Conservation (phyloP, 2,888 invertebrate species). For the Bimastos eiseni region DNA sequence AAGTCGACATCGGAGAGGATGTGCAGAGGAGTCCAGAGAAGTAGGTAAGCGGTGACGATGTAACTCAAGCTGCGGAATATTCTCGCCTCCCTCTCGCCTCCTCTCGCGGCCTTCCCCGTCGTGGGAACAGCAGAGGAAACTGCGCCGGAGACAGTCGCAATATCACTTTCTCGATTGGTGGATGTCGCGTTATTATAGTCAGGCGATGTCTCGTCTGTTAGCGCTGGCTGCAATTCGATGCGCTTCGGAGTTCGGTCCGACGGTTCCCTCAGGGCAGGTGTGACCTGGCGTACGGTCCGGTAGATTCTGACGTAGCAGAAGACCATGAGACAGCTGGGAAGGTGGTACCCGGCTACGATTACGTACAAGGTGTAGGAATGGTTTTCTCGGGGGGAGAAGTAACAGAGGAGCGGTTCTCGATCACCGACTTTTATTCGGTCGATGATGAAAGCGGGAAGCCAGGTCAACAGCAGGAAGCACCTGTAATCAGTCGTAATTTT, state of each 20-base stretch:
- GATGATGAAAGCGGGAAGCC: not conserved
- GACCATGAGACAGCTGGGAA: constrained; percentile 6
- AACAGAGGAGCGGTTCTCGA: not conserved
- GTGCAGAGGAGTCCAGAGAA: constrained; percentile 45
- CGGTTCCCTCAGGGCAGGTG: not conserved
- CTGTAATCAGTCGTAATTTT: not conserved
- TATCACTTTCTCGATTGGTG: not conserved
- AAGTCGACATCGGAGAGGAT: constrained; percentile 43
- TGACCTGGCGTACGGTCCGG: not conserved
- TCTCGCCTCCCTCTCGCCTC: constrained; percentile 39
- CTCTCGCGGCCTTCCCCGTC: not conserved
- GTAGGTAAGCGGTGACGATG: constrained; percentile 41
- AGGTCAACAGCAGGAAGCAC: not conserved
- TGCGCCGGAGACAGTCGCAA: not conserved
- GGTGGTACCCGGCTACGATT: not conserved
- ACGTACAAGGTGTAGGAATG: not conserved
- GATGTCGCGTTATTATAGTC: not conserved
- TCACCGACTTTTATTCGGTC: not conserved
- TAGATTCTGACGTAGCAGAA: not conserved
- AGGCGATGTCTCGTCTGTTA: not conserved
- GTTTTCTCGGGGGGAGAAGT: not conserved
- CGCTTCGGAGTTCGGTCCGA: not conserved
- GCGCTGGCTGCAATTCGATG: not conserved
- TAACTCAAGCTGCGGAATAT: constrained; percentile 41
- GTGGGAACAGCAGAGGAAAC: not conserved